Conservation (phyloP, 2,797 vertebrate genomes). For the Sorex maritimensis region DNA sequence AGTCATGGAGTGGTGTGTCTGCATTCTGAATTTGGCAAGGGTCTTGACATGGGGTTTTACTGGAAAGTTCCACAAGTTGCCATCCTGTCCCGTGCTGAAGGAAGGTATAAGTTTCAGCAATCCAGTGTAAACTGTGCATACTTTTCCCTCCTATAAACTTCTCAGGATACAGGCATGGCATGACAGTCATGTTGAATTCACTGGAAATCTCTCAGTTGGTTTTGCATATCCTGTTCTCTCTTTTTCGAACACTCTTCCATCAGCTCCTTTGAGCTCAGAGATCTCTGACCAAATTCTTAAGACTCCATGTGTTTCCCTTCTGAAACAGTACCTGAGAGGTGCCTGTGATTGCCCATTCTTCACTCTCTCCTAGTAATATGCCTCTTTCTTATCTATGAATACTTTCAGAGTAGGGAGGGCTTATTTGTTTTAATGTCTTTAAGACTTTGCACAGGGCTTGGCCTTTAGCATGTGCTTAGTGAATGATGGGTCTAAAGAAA, state of each 20-base stretch:
- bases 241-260: conserved; percentile 72
- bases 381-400: conserved; percentile 43
- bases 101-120: not conserved
- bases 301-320: not conserved
- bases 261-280: not conserved
- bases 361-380: not conserved
- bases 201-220: not conserved
- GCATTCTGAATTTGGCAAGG: conserved; percentile 50
- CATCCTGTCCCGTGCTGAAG: not conserved
- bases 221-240: not conserved
- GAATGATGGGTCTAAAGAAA: conserved; percentile 25
- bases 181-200: accelerated
- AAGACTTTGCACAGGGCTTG: not conserved
- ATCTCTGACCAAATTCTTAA: not conserved
- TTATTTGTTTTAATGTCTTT: conserved; percentile 24
- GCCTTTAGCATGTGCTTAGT: not conserved
- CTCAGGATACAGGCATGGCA: not conserved
- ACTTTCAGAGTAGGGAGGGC: conserved; percentile 45
- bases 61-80: conserved; percentile 42
- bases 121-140: not conserved
- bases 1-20: conserved; percentile 52
- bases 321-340: not conserved
- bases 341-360: not conserved
- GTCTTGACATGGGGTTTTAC: conserved; percentile 6
- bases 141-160: not conserved